These are phyloP conservation scores for Buphagus erythrorhynchus DNA, from an alignment of 2,797 vertebrate genomes.

Conservation along the genomic window DNA sequence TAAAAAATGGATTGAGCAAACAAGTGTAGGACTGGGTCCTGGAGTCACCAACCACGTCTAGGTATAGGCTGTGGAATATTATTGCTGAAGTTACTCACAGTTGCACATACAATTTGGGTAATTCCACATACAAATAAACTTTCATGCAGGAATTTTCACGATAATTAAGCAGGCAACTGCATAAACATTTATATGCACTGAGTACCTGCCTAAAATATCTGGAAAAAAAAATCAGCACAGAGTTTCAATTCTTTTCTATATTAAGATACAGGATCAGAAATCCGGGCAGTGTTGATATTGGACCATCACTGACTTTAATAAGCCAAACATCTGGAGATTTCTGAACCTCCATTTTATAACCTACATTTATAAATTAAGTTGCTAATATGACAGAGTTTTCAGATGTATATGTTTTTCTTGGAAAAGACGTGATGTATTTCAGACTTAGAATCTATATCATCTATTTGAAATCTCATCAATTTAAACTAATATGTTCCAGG, in stretches of 20 bases:
- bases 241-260: slow-evolving; percentile 28
- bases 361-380: slow-evolving; percentile 52
- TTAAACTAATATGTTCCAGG: slow-evolving; percentile 28
- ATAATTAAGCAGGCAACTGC: background rate
- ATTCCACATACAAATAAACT: background rate
- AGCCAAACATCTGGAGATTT: slow-evolving; percentile 72
- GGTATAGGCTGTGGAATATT: background rate
- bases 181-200: background rate
- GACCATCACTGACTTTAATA: background rate
- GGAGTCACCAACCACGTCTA: background rate
- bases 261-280: slow-evolving; percentile 37
- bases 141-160: background rate
- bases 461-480: background rate
- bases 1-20: background rate
- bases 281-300: slow-evolving; percentile 48
- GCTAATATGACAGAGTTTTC: slow-evolving; percentile 44
- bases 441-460: background rate
- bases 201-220: background rate
- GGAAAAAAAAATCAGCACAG: background rate
- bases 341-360: slow-evolving; percentile 55
- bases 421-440: background rate
- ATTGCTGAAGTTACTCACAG: background rate
- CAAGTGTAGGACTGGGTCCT: background rate
- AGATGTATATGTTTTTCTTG: slow-evolving; percentile 52
- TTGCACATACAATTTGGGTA: background rate